Percentiles rank a stretch among this genome's conserved stretches.
These are phyloP conservation scores for Ianthella basta DNA, from an alignment of 37 sponge, comb jelly and placozoan genomes.

Conservation along the genomic window DNA sequence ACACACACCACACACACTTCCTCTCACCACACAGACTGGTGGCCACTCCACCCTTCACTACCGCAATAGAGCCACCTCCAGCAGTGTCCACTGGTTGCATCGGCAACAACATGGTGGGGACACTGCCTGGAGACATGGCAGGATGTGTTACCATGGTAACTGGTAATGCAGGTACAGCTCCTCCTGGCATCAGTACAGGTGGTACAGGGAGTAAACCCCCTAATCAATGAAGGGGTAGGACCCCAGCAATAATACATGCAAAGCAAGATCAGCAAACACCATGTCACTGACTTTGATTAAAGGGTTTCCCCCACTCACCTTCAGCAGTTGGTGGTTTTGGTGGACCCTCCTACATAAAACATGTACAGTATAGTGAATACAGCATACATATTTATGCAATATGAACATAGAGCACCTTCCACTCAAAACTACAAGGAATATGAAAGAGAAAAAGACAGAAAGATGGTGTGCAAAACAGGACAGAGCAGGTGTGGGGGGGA, in stretches of 20 bases:
- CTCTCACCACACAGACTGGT: neutral
- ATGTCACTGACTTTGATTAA: constrained; percentile 18
- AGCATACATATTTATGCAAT: no score
- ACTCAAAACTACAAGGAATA: no score
- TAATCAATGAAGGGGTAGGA: neutral
- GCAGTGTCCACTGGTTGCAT: constrained; percentile 1
- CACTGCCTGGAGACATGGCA: neutral
- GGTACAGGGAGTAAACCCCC: constrained; percentile 14
- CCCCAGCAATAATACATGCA: neutral
- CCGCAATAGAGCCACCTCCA: neutral
- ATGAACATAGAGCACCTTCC: no score
- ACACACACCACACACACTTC: neutral
- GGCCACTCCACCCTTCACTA: neutral
- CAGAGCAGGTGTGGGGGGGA: neutral
- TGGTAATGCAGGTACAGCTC: neutral
- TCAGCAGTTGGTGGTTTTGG: neutral
- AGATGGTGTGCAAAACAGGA: neutral
- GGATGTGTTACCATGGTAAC: constrained; percentile 22
- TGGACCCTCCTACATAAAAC: no score
- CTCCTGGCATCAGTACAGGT: neutral
- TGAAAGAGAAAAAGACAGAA: no score
- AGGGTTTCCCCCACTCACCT: constrained; percentile 12
- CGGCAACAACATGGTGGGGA: neutral
- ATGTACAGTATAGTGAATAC: no score
- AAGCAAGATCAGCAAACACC: neutral